Percentiles rank a stretch among this genome's conserved stretches.
These are phyloP conservation scores for Tokudaia muenninki DNA, from an alignment of 2,797 vertebrate species.

Conservation along the genomic window DNA sequence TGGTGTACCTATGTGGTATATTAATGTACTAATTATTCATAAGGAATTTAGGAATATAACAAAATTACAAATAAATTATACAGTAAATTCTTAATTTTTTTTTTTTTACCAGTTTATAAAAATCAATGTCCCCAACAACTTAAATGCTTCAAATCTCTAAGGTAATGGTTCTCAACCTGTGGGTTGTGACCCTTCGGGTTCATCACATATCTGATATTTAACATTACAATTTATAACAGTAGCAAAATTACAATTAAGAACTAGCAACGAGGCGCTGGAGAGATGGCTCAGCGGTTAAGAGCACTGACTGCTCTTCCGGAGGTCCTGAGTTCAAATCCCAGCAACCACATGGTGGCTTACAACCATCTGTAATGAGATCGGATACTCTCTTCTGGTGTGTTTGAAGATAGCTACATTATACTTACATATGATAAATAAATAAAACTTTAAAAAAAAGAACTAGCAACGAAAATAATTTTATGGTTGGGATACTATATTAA, in stretches of 20 bases:
- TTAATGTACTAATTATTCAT: conserved; percentile 57
- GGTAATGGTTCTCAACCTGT: neutral
- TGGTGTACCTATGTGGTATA: conserved; percentile 44
- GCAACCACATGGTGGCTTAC: too few species aligned
- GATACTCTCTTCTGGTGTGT: too few species aligned
- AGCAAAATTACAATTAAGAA: neutral
- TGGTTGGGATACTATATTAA: neutral
- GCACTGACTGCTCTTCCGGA: too few species aligned
- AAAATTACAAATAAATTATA: conserved; percentile 42
- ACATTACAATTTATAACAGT: neutral
- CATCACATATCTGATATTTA: neutral
- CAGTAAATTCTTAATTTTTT: neutral
- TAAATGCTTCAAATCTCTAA: conserved; percentile 47
- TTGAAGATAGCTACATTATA: too few species aligned
- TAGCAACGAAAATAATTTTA: neutral
- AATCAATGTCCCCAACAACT: neutral
- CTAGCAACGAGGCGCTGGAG: too few species aligned
- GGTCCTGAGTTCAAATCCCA: too few species aligned
- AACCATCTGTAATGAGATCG: too few species aligned
- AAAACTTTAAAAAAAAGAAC: neutral
- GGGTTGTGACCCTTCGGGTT: neutral
- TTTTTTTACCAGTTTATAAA: neutral
- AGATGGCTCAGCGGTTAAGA: too few species aligned
- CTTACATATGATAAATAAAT: too few species aligned
- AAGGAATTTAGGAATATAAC: conserved; percentile 26